Evolutionary conservation across 2,113 vertebrate genomes (phyloP), one percentile per base, ranked within the genome.

Genomic region (Otus sunia): DNA sequence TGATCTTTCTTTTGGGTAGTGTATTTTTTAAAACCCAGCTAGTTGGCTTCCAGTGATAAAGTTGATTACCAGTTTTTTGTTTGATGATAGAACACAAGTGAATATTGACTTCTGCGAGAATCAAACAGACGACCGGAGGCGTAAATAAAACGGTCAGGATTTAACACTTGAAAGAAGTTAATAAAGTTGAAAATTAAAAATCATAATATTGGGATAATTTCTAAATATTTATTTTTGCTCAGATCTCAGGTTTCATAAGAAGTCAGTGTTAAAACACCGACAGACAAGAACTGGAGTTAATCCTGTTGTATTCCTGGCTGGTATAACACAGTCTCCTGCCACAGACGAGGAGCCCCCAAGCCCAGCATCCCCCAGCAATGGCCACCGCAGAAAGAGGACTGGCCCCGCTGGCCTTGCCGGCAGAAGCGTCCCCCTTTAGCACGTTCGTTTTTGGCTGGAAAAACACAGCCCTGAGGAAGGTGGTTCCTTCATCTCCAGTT

Each of bases 151-250:
- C 75, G 55, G 64, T 86, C 95, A 88, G 94, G 95, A 96, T 97
- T 97, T 97, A 98, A 96, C 96, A 96, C 86, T 98, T 97, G 95
- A 98, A 98, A 98, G 89, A 96, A 96, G 84, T 93, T 98, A 97
- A 98, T 98, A 98, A 98, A 97, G 93, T 96, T 91, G 95, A 97
- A 97, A 94, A 98, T 98, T 98, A 98, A 98, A 97, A 98, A 98
- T 98, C 98, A 97, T 98, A 98, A 98, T 98, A 98, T 98, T 98
- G 97, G 94, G 95, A 98, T 96, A 97, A 97, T 98, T 97, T 96
- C 90, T 96, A 97, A 97, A 96, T 98, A 97, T 98, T 97, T 98
- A 96, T 97, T 97, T 97, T 97, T 97, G 76, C 86, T 89, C 80
- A 32, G 72, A 50, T 85, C 94, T 72, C 72, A 80, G 93, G 80